Evolutionary conservation across 2,113 vertebrate genomes (phyloP), one percentile per base, ranked within the genome.

Genomic region (Hippocampus mohnikei): DNA sequence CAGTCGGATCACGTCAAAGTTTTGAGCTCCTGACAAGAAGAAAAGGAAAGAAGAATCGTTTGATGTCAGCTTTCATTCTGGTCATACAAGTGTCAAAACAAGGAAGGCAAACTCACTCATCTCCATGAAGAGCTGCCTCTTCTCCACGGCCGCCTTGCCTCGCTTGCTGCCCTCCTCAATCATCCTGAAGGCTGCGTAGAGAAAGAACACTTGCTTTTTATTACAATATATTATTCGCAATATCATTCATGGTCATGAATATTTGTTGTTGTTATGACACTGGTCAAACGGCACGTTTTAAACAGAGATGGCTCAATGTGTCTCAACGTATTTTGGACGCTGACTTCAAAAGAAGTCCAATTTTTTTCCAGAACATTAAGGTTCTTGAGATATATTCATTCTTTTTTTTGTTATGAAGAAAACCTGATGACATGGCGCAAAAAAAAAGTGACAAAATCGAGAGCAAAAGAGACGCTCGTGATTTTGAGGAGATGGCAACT

Each of bases 111-210:
- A 50, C 97, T 96, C 91, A 99, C 97, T 96, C 96, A 99, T 98
- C 74, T 99, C 97, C 95, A 99, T 95, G 93, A 99, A 99, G 87
- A 99, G 96, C 93, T 99, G 97, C 55, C 97, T 95, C 94, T 98
- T 98, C 93, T 99, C 97, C 46, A 96, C 96, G 94, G 94, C 95
- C 71, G 94, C 94, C 92, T 96, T 97, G 69, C 91, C 87, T 91
- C 93, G 94, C 87, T 96, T 97, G 67, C 95, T 94, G 83, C 96
- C 94, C 88, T 99, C 97, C 88, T 99, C 97, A 91, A 99, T 98
- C 97, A 99, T 99, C 62, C 96, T 98, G 33, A 86, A 29, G 76
- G 83, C 70, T 80, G 58, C 84, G 80, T 48, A 5, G 15, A 48
- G 46, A 48, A 48, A 48, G 46, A 50, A 50, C 46, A 50, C 18